These are phyloP conservation scores for Venustoraphidia nigricollis DNA, from an alignment of 2,888 invertebrate species.

Conservation along the genomic window DNA sequence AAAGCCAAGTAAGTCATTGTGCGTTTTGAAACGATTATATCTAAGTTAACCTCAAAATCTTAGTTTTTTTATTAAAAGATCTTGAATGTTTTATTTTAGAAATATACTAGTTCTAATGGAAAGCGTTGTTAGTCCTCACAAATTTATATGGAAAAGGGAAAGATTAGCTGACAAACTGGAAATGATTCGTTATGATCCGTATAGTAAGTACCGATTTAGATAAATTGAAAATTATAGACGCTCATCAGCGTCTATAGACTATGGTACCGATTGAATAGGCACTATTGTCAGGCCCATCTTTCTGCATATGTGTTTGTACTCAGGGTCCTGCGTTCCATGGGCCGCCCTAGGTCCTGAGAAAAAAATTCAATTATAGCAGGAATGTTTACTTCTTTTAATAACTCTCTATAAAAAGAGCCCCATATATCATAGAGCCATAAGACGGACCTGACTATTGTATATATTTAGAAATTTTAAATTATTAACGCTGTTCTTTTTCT, in stretches of 20 bases:
- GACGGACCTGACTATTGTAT: not conserved
- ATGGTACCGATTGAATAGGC: not conserved
- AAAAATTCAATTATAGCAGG: too few relatives aligned
- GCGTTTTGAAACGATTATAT: not conserved
- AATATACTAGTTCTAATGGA: constrained; percentile 62
- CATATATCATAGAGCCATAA: too few relatives aligned
- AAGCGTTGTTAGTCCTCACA: constrained; percentile 66
- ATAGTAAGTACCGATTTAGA: constrained; percentile 39
- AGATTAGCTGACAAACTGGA: constrained; percentile 67
- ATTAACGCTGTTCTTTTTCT: constrained; percentile 22
- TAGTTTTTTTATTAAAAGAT: constrained; percentile 1
- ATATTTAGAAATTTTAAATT: not conserved
- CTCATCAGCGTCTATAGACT: not conserved
- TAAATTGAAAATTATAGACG: not conserved
- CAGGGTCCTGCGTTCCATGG: too few relatives aligned
- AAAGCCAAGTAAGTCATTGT: constrained; percentile 54
- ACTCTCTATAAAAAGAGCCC: too few relatives aligned
- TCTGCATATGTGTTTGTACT: too few relatives aligned
- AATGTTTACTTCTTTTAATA: too few relatives aligned
- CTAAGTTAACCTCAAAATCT: not conserved
- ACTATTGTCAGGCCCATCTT: too few relatives aligned
- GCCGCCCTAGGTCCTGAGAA: too few relatives aligned
- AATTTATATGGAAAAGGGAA: constrained; percentile 46
- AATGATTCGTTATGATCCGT: constrained; percentile 59
- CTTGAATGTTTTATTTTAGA: constrained; percentile 31